Percentiles rank a stretch among this genome's conserved stretches.
Evolutionary conservation across 1,140 invertebrate genomes (phyloP).

Genomic region (Metopolophium dirhodum): DNA sequence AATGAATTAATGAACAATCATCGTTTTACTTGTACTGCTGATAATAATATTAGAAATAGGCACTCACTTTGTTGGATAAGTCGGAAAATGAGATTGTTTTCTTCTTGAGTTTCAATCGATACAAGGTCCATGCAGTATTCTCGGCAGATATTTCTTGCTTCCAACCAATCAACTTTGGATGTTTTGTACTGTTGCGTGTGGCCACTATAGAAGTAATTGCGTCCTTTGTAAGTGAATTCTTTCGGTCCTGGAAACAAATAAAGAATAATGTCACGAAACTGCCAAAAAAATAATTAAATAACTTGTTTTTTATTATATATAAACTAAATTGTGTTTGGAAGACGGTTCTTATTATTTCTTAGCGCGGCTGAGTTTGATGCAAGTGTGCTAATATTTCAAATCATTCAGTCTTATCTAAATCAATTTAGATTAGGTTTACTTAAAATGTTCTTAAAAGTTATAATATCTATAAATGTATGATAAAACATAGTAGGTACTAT

Average conservation of each 20-base stretch:
- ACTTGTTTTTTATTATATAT: background rate
- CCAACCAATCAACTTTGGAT: constrained; percentile 86
- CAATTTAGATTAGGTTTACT: too few species aligned
- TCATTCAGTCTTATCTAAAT: too few species aligned
- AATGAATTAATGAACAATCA: background rate
- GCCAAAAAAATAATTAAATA: background rate
- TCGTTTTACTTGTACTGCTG: background rate
- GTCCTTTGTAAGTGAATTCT: constrained; percentile 83
- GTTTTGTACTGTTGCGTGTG: constrained; percentile 79
- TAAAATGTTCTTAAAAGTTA: too few species aligned
- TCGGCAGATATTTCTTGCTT: constrained; percentile 86
- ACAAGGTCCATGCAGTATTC: constrained; percentile 93
- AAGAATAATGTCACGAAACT: background rate
- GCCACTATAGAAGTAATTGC: constrained; percentile 88
- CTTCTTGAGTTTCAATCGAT: constrained; percentile 85
- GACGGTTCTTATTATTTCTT: too few species aligned
- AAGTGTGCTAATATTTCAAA: too few species aligned
- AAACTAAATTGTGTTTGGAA: background rate
- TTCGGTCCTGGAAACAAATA: constrained; percentile 75
- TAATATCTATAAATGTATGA: too few species aligned
- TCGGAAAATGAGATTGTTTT: constrained; percentile 86
- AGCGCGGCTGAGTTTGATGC: too few species aligned
- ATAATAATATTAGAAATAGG: background rate
- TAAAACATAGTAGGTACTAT: too few species aligned
- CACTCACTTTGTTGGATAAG: constrained; percentile 81